A percentile compares a stretch with the other conserved stretches of the same genome.
Conservation (phyloP, 2,797 vertebrate species). For the Phoebastria nigripes region DNA sequence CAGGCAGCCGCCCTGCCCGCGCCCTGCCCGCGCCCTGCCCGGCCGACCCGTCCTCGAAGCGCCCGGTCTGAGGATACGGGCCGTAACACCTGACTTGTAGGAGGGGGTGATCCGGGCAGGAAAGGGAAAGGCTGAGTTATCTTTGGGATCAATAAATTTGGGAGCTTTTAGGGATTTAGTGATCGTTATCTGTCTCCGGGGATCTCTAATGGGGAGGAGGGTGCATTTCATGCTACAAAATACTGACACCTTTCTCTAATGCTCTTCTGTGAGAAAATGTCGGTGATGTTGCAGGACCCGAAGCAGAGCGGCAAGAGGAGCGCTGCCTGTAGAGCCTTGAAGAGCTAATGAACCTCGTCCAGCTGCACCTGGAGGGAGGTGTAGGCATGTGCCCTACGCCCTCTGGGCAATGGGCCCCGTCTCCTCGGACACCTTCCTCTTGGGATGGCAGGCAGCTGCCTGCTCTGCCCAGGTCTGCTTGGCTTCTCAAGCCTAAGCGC, state of each 20-base stretch:
- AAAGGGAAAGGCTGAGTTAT: not conserved
- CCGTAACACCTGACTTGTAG: not conserved
- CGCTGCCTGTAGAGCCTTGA: not conserved
- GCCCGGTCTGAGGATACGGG: not conserved
- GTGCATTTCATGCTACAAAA: not conserved
- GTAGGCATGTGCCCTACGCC: not conserved
- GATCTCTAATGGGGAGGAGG: not conserved
- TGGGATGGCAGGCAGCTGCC: not conserved
- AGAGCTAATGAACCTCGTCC: not conserved
- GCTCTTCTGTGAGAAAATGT: not conserved
- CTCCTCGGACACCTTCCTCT: not conserved
- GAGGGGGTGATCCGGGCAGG: not conserved
- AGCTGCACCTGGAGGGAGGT: not conserved
- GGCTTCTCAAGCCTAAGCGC: not conserved
- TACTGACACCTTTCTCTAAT: not conserved
- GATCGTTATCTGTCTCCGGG: not conserved
- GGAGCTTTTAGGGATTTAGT: not conserved
- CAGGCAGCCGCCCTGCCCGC: not conserved
- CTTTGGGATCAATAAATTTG: not conserved
- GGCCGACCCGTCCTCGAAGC: not conserved
- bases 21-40: not conserved
- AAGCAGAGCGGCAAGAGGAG: not conserved
- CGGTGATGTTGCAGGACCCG: not conserved
- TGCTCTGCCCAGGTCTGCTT: not conserved
- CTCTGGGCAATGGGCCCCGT: fast-evolving